These are phyloP conservation scores for Paramormyrops kingsleyae DNA, from an alignment of 2,113 vertebrate genomes.

Conservation along the genomic window DNA sequence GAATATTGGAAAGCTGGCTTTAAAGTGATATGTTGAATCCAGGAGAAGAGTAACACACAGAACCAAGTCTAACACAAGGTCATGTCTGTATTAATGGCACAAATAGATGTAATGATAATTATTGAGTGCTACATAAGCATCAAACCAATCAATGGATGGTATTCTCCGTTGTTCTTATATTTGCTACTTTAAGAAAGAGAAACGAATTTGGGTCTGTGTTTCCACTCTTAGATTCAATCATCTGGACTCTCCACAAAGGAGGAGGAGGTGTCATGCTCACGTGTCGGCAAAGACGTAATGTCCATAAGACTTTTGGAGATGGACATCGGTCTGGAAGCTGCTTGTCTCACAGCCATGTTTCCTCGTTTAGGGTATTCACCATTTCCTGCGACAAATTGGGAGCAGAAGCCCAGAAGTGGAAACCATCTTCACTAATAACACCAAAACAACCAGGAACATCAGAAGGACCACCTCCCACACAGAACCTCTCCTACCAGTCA, in stretches of 20 bases:
- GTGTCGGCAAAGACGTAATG: conserved; percentile 67
- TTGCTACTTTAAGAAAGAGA: background rate
- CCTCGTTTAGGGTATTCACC: conserved; percentile 61
- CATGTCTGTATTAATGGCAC: background rate
- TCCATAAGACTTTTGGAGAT: conserved; percentile 83
- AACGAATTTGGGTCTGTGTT: background rate
- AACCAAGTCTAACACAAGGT: background rate
- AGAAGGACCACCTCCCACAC: background rate
- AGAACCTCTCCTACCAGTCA: background rate
- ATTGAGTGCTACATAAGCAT: background rate
- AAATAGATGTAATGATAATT: background rate
- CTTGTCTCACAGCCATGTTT: conserved; percentile 65
- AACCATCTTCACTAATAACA: background rate
- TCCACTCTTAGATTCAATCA: background rate
- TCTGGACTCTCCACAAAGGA: background rate
- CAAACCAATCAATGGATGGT: background rate
- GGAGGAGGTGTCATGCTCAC: conserved; percentile 62
- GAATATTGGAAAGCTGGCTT: background rate
- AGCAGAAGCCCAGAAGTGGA: conserved; percentile 59
- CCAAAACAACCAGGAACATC: background rate
- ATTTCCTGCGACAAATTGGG: conserved; percentile 71
- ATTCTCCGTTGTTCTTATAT: background rate
- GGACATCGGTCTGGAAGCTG: conserved; percentile 63
- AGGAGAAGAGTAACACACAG: background rate
- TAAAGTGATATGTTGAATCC: background rate